Conservation (phyloP, 1,140 invertebrate genomes). For the Argopecten irradians region DNA sequence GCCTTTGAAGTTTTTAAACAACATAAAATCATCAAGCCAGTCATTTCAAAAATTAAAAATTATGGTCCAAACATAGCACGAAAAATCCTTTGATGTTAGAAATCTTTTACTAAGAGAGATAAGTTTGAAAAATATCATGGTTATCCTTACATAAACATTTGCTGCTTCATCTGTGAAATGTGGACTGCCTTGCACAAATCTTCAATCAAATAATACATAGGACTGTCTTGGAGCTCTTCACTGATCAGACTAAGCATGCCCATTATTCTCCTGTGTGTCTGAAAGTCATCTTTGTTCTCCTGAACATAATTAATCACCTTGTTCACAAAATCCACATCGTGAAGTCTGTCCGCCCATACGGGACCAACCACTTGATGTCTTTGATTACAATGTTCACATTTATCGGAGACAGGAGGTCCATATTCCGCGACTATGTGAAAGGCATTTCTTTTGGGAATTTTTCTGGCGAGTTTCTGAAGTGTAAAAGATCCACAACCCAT, state of each 20-base stretch:
- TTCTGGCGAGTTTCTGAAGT: constrained; percentile 86
- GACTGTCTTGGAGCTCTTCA: constrained; percentile 89
- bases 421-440: constrained; percentile 81
- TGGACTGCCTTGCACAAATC: constrained; percentile 83
- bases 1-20: too few species aligned
- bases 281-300: constrained; percentile 67
- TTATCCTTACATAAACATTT: neutral
- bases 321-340: constrained; percentile 87
- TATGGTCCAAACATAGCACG: too few species aligned
- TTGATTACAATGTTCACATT: constrained; percentile 88
- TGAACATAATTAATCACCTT: constrained; percentile 77
- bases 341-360: constrained; percentile 92
- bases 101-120: too few species aligned
- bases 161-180: neutral
- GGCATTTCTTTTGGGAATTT: constrained; percentile 73
- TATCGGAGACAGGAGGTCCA: constrained; percentile 82
- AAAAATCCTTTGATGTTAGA: too few species aligned
- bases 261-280: constrained; percentile 86
- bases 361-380: constrained; percentile 92
- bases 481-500: constrained; percentile 88
- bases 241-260: constrained; percentile 79
- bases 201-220: constrained; percentile 90
- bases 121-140: too few species aligned
- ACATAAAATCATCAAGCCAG: too few species aligned
- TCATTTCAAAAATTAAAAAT: too few species aligned